phyloP scores from a whole-genome alignment of 1,140 invertebrate genomes.

The Aporrectodea caliginosa region DNA sequence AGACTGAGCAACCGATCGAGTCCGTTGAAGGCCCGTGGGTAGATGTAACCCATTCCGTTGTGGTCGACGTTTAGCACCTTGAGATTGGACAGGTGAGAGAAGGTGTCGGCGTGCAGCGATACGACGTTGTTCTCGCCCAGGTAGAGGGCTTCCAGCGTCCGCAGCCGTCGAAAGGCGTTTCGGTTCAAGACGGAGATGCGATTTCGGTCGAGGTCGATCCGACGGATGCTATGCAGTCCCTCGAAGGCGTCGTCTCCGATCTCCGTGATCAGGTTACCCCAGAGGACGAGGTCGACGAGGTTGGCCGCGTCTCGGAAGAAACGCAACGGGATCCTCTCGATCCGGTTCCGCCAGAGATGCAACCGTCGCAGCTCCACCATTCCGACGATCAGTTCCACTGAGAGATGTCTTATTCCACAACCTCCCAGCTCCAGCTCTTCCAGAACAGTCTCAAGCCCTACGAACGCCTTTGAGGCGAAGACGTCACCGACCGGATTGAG shows the following conservation, averaged over 20 bases:
- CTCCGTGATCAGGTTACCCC: conserved; percentile 15
- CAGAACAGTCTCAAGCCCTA: neutral
- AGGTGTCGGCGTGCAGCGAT: conserved; percentile 63
- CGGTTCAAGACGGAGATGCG: conserved; percentile 2
- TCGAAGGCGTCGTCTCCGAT: conserved; percentile 7
- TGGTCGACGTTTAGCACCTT: conserved; percentile 66
- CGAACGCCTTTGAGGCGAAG: conserved; percentile 5
- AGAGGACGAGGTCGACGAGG: conserved; percentile 16
- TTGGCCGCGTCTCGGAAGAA: conserved; percentile 11
- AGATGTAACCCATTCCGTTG: conserved; percentile 68
- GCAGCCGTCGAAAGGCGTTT: conserved; percentile 11
- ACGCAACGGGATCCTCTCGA: neutral
- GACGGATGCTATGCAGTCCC: conserved; percentile 8
- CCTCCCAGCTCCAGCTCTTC: conserved; percentile 23
- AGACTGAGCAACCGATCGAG: conserved; percentile 65
- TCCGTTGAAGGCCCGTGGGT: conserved; percentile 66
- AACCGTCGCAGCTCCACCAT: conserved; percentile 10
- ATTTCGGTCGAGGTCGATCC: conserved; percentile 22
- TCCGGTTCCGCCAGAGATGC: conserved; percentile 19
- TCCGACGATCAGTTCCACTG: neutral
- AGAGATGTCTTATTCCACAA: conserved; percentile 5
- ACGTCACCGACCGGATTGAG: conserved; percentile 24
- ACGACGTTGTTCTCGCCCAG: conserved; percentile 67
- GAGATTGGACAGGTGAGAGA: conserved; percentile 66
- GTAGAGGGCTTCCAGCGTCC: conserved; percentile 63